These are phyloP conservation scores for Odontocolon sp. DNA, from an alignment of 2,888 invertebrate species.

Conservation along the genomic window DNA sequence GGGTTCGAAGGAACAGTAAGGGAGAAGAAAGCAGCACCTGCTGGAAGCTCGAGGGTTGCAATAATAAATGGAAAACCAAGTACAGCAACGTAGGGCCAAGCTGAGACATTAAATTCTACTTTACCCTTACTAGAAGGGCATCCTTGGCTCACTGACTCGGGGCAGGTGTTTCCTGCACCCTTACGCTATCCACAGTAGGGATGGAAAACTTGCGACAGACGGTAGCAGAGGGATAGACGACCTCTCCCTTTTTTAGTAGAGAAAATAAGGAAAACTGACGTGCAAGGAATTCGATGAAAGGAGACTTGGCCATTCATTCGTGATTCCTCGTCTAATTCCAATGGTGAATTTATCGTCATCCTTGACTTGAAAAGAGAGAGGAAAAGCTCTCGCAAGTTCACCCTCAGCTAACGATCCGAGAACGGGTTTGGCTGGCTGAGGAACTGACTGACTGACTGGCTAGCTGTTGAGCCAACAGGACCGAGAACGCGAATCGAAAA, in stretches of 20 bases:
- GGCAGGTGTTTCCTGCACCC: slow-evolving; percentile 61
- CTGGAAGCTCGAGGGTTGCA: slow-evolving; percentile 7
- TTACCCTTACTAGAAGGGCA: slow-evolving; percentile 50
- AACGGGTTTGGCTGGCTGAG: slow-evolving; percentile 4
- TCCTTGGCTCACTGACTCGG: slow-evolving; percentile 18
- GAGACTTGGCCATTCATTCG: no score
- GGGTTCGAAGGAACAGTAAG: slow-evolving; percentile 2
- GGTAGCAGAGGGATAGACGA: not conserved
- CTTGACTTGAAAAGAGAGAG: not conserved
- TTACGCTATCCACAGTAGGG: not conserved
- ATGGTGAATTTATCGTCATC: not conserved
- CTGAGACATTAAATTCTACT: slow-evolving; percentile 64
- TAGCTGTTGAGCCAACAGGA: slow-evolving; percentile 14
- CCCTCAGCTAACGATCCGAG: slow-evolving; percentile 41
- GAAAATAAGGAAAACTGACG: no score
- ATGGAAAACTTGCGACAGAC: slow-evolving; percentile 9
- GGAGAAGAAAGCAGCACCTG: slow-evolving; percentile 22
- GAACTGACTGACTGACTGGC: not conserved
- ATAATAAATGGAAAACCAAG: slow-evolving; percentile 13
- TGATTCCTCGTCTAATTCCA: not conserved
- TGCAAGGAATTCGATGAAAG: no score
- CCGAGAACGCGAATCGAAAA: slow-evolving; percentile 31
- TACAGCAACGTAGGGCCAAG: slow-evolving; percentile 9
- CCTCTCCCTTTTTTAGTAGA: no score
- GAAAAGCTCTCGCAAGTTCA: not conserved